A percentile compares a stretch with the other conserved stretches of the same genome.
These are phyloP conservation scores for Condylura cristata DNA, from an alignment of 2,113 vertebrate species.

Conservation along the genomic window DNA sequence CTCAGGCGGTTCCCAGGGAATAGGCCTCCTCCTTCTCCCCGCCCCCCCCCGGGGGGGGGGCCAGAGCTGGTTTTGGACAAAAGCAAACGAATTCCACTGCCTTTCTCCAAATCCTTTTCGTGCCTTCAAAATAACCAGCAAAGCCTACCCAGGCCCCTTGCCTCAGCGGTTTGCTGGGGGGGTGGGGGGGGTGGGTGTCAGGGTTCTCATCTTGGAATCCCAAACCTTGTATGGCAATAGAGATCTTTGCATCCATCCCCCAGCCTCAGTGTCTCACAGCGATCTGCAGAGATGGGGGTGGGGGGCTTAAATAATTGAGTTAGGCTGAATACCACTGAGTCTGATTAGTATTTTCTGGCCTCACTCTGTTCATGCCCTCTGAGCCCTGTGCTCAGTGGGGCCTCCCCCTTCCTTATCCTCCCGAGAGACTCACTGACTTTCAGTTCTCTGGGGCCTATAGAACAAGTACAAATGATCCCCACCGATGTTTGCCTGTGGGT, in stretches of 20 bases:
- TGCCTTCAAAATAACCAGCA: neutral
- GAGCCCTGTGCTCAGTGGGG: neutral
- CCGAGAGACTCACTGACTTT: neutral
- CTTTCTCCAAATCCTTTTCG: conserved; percentile 55
- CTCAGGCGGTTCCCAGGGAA: conserved; percentile 74
- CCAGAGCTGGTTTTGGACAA: conserved; percentile 36
- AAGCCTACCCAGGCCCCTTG: neutral
- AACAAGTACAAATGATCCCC: neutral
- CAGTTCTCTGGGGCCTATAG: neutral
- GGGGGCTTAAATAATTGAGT: neutral
- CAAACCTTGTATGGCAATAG: neutral
- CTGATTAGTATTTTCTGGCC: neutral
- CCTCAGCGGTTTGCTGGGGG: neutral
- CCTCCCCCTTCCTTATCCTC: neutral
- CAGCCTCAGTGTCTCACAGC: neutral
- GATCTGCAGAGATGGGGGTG: neutral
- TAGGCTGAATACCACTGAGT: neutral
- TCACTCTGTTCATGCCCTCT: neutral
- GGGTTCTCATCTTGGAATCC: neutral
- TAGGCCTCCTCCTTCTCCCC: neutral
- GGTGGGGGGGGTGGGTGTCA: too few relatives aligned
- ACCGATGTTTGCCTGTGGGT: neutral
- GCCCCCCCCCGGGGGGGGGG: neutral
- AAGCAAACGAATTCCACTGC: conserved; percentile 58
- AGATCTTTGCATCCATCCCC: neutral